These are phyloP conservation scores for Salarias fasciatus DNA, from an alignment of 2,797 vertebrate species.

Conservation along the genomic window DNA sequence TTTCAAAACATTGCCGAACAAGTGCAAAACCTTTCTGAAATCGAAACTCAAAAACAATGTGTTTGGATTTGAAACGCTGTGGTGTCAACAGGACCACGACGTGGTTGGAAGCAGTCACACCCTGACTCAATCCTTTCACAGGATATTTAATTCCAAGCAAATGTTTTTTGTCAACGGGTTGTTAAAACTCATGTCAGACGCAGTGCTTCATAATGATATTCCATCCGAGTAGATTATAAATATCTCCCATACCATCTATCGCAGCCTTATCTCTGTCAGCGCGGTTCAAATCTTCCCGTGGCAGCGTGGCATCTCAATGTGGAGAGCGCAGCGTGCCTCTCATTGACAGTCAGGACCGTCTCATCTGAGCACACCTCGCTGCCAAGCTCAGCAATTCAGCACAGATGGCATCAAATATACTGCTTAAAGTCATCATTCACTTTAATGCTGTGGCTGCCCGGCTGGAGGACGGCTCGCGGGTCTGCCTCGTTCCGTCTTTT, in stretches of 20 bases:
- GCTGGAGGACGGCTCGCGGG: conserved; percentile 24
- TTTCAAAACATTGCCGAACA: too few species aligned
- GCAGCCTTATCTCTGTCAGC: not conserved
- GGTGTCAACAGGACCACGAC: too few species aligned
- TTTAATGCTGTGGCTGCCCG: conserved; percentile 59
- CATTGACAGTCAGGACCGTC: conserved; percentile 59
- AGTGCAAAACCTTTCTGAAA: too few species aligned
- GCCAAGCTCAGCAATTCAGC: conserved; percentile 51
- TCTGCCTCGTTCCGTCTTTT: conserved; percentile 25
- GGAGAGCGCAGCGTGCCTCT: conserved; percentile 24
- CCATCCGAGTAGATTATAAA: not conserved
- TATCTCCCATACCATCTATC: not conserved
- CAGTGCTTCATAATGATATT: too few species aligned
- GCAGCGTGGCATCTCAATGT: conserved; percentile 12
- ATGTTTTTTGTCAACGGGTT: too few species aligned
- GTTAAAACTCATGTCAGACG: too few species aligned
- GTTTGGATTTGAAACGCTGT: too few species aligned
- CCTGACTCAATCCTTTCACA: too few species aligned
- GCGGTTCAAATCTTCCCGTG: conserved; percentile 25
- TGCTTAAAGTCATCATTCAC: conserved; percentile 71
- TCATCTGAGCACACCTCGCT: conserved; percentile 29
- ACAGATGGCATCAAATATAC: conserved; percentile 71
- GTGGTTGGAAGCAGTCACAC: too few species aligned
- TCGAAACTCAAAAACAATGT: too few species aligned
- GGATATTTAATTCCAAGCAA: too few species aligned